A percentile compares a stretch with the other conserved stretches of the same genome.
phyloP scores from a whole-genome alignment of 2,113 vertebrate species.

The Pangasianodon hypophthalmus region DNA sequence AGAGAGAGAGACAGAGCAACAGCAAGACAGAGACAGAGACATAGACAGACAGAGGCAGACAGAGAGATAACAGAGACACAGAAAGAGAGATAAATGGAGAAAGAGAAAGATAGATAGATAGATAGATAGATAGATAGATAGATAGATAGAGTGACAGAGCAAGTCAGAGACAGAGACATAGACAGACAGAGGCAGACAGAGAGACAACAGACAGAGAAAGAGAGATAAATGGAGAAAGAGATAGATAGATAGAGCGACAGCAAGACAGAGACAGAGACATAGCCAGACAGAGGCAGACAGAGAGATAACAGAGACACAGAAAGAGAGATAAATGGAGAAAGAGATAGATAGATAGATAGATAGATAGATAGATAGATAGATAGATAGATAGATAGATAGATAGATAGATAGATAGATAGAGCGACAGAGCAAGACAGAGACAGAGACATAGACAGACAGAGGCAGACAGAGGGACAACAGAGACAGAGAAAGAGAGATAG shows the following conservation, averaged over 20 bases:
- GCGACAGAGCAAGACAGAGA: too few species aligned
- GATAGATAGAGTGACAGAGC: too few species aligned
- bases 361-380: not conserved
- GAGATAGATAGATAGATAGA: not conserved
- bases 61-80: too few species aligned
- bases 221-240: not conserved
- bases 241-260: not conserved
- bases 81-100: too few species aligned
- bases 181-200: not conserved
- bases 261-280: not conserved
- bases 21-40: not conserved
- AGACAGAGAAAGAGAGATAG: too few species aligned
- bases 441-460: too few species aligned
- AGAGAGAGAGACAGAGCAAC: too few species aligned
- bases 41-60: too few species aligned
- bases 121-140: too few species aligned
- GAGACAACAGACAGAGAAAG: not conserved
- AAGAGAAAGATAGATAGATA: too few species aligned
- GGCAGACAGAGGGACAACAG: too few species aligned
- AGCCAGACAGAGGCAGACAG: not conserved
- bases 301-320: not conserved
- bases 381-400: not conserved
- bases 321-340: not conserved
- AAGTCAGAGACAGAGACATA: too few species aligned
- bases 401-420: not conserved